Evolutionary conservation across 2,113 vertebrate genomes (phyloP).

Genomic region (Hemibagrus wyckioides): DNA sequence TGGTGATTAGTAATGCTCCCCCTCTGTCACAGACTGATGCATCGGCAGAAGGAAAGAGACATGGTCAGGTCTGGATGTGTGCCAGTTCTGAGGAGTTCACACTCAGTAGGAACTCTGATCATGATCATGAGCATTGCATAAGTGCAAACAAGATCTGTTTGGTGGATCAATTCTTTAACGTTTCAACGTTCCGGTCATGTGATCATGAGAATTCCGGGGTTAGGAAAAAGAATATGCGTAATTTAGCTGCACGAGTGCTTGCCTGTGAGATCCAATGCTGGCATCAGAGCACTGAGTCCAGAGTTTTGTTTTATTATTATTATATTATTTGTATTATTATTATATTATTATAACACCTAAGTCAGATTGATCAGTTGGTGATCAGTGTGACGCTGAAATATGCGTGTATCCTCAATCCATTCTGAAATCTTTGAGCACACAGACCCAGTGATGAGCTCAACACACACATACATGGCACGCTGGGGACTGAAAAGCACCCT

Average conservation of each 20-base stretch:
- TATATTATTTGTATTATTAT: too few relatives aligned
- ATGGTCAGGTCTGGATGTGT: conserved; percentile 38
- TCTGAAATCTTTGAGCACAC: background rate
- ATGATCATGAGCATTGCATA: conserved; percentile 48
- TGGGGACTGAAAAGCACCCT: background rate
- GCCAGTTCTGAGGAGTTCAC: conserved; percentile 53
- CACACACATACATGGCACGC: background rate
- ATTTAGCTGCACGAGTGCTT: background rate
- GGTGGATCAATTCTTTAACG: background rate
- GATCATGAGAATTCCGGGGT: background rate
- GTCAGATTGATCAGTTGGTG: background rate
- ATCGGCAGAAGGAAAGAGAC: conserved; percentile 55
- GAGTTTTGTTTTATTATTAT: background rate
- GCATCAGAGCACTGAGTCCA: background rate
- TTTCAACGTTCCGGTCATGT: background rate
- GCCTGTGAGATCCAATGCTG: background rate
- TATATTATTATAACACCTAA: too few relatives aligned
- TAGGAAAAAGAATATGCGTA: background rate
- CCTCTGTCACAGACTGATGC: conserved; percentile 55
- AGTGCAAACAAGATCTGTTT: conserved; percentile 32
- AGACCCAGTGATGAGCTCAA: background rate
- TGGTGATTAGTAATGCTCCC: conserved; percentile 53
- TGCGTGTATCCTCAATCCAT: background rate
- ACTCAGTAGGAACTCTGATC: conserved; percentile 51
- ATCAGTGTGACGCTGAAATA: background rate